phyloP scores from a whole-genome alignment of 2,113 vertebrate genomes.

The Ammodytes marinus region DNA sequence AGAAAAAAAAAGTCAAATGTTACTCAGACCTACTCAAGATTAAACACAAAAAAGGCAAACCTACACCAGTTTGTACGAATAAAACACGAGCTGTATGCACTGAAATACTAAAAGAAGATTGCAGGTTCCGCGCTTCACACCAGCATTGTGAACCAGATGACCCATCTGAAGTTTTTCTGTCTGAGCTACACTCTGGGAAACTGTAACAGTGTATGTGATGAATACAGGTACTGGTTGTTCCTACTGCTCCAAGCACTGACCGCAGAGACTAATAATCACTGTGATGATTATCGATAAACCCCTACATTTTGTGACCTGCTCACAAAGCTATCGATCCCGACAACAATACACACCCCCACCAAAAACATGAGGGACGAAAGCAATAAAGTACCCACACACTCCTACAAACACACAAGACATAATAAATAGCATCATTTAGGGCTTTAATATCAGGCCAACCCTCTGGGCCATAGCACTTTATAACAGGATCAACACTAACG shows the following conservation, averaged over 20 bases:
- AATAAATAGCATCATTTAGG: slow-evolving; percentile 91
- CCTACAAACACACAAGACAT: slow-evolving; percentile 75
- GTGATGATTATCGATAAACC: slow-evolving; percentile 92
- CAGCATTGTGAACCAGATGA: background rate
- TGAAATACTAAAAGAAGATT: background rate
- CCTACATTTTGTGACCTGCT: slow-evolving; percentile 79
- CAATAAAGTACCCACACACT: slow-evolving; percentile 86
- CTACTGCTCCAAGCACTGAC: slow-evolving; percentile 59
- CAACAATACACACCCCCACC: slow-evolving; percentile 76
- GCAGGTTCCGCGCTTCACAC: background rate
- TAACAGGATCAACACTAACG: slow-evolving; percentile 84
- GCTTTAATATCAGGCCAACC: slow-evolving; percentile 87
- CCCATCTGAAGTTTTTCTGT: slow-evolving; percentile 32
- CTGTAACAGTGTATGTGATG: slow-evolving; percentile 43
- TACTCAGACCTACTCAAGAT: background rate
- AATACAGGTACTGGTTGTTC: slow-evolving; percentile 53
- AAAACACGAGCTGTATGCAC: background rate
- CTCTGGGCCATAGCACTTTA: slow-evolving; percentile 84
- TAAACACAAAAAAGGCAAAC: no score
- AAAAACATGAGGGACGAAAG: slow-evolving; percentile 82
- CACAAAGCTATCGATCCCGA: slow-evolving; percentile 84
- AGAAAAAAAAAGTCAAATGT: background rate
- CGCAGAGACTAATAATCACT: slow-evolving; percentile 88
- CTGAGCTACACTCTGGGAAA: slow-evolving; percentile 8
- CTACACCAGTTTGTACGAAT: background rate